Percentiles rank a stretch among this genome's conserved stretches.
phyloP scores from a whole-genome alignment of 2,888 invertebrate species.

The Folsomia manolachei region DNA sequence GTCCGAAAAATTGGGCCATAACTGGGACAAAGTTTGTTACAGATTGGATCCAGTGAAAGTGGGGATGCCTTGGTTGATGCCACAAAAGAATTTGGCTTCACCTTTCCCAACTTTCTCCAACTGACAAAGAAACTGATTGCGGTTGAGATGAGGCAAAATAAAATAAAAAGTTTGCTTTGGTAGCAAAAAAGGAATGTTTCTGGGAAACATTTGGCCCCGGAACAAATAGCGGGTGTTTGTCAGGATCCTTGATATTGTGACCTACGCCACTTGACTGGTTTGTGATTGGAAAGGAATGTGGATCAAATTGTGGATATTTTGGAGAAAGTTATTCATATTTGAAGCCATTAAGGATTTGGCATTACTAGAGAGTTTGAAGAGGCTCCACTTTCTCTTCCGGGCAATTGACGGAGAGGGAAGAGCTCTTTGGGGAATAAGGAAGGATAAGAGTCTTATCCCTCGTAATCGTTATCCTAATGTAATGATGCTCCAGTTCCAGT shows the following conservation, averaged over 20 bases:
- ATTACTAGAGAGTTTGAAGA: too few relatives aligned
- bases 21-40: neutral
- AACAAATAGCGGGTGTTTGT: neutral
- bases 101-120: neutral
- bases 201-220: too few relatives aligned
- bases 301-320: too few relatives aligned
- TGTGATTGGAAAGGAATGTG: neutral
- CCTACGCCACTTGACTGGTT: too few relatives aligned
- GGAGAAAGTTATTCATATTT: too few relatives aligned
- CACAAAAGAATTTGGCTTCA: neutral
- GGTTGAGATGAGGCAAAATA: neutral
- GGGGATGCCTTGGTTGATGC: too few relatives aligned
- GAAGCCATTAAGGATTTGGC: too few relatives aligned
- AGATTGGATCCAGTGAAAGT: neutral
- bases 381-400: conserved; percentile 13
- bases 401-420: conserved; percentile 10
- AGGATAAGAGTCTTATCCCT: neutral
- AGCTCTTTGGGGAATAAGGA: conserved; percentile 9
- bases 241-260: too few relatives aligned
- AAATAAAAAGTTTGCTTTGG: neutral
- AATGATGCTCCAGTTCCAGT: neutral
- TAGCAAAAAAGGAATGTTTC: too few relatives aligned
- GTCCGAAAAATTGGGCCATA: conserved; percentile 41
- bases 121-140: neutral
- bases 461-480: conserved; percentile 4